A percentile compares a stretch with the other conserved stretches of the same genome.
These are phyloP conservation scores for Emydura subglobosa DNA, from an alignment of 2,113 vertebrate genomes.

Conservation along the genomic window DNA sequence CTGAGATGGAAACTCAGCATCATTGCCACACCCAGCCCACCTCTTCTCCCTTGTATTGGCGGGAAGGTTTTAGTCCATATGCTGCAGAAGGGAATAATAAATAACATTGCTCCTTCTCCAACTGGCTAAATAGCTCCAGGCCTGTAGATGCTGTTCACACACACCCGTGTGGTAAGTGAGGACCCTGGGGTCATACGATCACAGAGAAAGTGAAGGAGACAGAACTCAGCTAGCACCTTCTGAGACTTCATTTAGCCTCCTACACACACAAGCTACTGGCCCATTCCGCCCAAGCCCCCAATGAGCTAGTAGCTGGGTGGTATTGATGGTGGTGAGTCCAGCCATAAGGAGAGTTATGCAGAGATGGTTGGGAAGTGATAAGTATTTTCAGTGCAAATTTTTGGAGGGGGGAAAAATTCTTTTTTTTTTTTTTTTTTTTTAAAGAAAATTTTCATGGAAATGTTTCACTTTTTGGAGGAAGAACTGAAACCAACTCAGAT, in stretches of 20 bases:
- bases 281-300: neutral
- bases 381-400: constrained; percentile 54
- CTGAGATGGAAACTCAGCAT: neutral
- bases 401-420: constrained; percentile 12
- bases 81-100: neutral
- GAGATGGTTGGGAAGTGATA: constrained; percentile 34
- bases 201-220: neutral
- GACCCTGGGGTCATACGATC: neutral
- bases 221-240: neutral
- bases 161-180: neutral
- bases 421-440: no score
- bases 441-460: constrained; percentile 55
- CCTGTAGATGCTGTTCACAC: neutral
- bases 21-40: neutral
- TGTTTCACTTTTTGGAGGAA: neutral
- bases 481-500: no score
- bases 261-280: neutral
- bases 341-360: neutral
- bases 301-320: constrained; percentile 14
- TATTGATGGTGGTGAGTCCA: constrained; percentile 29
- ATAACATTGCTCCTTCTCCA: neutral
- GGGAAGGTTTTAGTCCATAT: neutral
- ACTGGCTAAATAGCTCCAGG: neutral
- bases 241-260: neutral
- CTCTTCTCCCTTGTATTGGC: neutral